A percentile compares a stretch with the other conserved stretches of the same genome.
These are phyloP conservation scores for Pipistrellus nathusii DNA, from an alignment of 2,797 vertebrate species.

Conservation along the genomic window DNA sequence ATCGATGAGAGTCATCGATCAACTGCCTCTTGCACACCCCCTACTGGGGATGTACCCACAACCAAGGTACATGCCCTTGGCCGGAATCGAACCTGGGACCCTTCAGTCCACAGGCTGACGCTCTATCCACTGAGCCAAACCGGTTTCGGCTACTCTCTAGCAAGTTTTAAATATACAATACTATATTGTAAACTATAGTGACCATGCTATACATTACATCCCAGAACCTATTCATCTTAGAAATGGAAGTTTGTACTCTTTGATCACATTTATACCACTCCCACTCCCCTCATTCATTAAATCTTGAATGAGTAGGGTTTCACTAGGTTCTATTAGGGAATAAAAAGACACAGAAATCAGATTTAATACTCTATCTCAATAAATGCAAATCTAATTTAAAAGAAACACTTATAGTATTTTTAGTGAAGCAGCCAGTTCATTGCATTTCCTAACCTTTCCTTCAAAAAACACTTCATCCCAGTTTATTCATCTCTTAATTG, in stretches of 20 bases:
- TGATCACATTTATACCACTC: background rate
- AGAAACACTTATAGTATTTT: slow-evolving; percentile 21
- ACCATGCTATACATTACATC: background rate
- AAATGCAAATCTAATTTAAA: slow-evolving; percentile 39
- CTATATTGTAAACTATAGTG: background rate
- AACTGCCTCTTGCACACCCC: too few species aligned
- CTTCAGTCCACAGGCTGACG: too few species aligned
- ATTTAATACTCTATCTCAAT: background rate
- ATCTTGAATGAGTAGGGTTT: background rate
- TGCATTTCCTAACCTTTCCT: background rate
- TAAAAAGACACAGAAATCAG: slow-evolving; percentile 3
- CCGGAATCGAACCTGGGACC: too few species aligned
- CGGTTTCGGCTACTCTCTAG: background rate
- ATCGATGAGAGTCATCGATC: too few species aligned
- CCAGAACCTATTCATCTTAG: background rate
- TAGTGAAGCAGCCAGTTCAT: background rate
- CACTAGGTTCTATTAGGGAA: background rate
- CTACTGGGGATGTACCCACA: too few species aligned
- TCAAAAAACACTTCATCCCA: slow-evolving; percentile 18
- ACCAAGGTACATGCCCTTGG: too few species aligned
- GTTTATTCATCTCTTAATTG: slow-evolving; percentile 45
- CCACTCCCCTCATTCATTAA: background rate
- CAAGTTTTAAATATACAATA: background rate
- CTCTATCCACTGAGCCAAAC: too few species aligned
- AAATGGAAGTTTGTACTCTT: background rate